These are phyloP conservation scores for Agrotis ipsilon DNA, from an alignment of 2,888 invertebrate genomes.

Conservation along the genomic window DNA sequence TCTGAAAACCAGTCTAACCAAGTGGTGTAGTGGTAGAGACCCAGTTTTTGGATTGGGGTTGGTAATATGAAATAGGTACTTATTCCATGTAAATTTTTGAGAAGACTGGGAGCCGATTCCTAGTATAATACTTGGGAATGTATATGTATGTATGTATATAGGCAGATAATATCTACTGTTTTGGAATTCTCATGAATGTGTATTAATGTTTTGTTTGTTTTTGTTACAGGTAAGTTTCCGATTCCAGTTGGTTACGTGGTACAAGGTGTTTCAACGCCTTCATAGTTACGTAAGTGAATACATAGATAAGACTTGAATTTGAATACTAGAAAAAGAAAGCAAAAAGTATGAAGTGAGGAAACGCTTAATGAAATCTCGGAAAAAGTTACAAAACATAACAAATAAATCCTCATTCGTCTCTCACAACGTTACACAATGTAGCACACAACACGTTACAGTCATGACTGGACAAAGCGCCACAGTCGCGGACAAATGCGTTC, in stretches of 20 bases:
- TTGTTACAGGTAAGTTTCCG: slow-evolving; percentile 10
- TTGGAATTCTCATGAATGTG: not conserved
- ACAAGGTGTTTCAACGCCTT: not conserved
- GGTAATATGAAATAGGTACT: no score
- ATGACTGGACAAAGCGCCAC: slow-evolving; percentile 18
- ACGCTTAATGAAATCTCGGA: no score
- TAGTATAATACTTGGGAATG: not conserved
- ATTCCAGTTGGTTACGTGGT: no score
- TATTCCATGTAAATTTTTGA: no score
- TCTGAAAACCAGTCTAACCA: no score
- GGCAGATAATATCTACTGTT: not conserved
- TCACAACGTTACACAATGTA: slow-evolving; percentile 8
- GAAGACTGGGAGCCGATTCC: no score
- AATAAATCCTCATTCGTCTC: not conserved
- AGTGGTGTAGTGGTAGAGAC: no score
- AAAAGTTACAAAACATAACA: not conserved
- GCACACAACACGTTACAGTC: not conserved
- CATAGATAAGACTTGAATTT: not conserved
- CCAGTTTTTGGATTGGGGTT: no score
- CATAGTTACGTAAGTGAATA: not conserved
- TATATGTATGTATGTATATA: no score
- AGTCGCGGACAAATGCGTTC: slow-evolving; percentile 37
- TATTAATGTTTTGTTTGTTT: not conserved
- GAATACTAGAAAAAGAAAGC: not conserved
- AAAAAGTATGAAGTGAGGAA: no score